phyloP scores from a whole-genome alignment of 2,113 vertebrate genomes.

The Tauraco erythrolophus region DNA sequence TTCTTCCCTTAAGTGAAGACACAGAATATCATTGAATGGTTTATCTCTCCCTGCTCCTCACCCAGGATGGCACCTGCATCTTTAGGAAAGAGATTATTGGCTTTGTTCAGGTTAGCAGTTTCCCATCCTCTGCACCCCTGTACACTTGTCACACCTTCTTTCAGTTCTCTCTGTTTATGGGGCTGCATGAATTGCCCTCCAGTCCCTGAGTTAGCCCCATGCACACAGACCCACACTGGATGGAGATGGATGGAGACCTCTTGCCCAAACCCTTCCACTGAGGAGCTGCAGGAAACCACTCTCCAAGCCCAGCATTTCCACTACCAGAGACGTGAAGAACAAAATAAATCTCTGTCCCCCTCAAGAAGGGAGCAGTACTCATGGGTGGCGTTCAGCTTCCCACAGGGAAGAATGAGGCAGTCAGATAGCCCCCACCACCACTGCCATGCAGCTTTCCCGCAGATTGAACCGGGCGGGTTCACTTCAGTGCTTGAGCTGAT shows the following conservation, averaged over 20 bases:
- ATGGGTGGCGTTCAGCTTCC: background rate
- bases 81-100: background rate
- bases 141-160: background rate
- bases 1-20: background rate
- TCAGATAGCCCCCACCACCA: background rate
- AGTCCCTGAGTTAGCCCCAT: background rate
- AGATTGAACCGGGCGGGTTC: background rate
- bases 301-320: background rate
- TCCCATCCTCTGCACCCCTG: background rate
- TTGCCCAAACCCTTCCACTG: background rate
- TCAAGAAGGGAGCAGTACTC: background rate
- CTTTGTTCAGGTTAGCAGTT: background rate
- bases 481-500: background rate
- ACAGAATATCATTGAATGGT: background rate
- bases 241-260: background rate
- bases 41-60: background rate
- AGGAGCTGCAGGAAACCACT: background rate
- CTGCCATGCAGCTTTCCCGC: accelerated
- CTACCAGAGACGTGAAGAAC: background rate
- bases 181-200: background rate
- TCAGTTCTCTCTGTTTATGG: background rate
- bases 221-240: accelerated
- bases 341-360: background rate
- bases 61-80: background rate
- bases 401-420: background rate